Evolutionary conservation across 2,113 vertebrate species (phyloP).

Genomic region (Thomomys bottae): DNA sequence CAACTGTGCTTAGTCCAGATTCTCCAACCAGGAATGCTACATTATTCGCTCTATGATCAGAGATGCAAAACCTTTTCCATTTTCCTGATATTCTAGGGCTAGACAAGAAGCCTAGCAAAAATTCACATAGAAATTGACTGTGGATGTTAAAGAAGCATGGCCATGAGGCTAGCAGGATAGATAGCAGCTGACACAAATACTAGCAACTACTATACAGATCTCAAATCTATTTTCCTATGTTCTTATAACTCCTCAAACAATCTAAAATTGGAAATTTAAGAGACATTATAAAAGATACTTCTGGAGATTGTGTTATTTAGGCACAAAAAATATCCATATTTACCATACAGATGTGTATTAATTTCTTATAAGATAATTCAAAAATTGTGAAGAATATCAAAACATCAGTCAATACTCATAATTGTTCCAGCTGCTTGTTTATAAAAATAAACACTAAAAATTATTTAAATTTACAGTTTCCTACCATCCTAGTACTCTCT

Average conservation of each 20-base stretch:
- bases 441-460: neutral
- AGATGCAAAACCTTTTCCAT: neutral
- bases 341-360: too few species aligned
- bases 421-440: neutral
- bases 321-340: neutral
- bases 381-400: neutral
- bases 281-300: neutral
- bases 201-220: neutral
- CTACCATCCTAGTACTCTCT: neutral
- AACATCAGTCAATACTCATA: neutral
- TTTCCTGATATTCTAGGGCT: neutral
- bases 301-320: neutral
- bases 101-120: neutral
- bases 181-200: neutral
- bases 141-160: neutral
- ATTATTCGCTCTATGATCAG: neutral
- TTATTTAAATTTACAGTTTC: neutral
- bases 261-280: neutral
- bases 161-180: neutral
- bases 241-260: neutral
- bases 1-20: neutral
- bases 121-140: neutral
- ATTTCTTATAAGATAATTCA: neutral
- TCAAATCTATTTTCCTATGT: neutral
- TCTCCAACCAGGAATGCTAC: neutral